Evolutionary conservation across 2,888 invertebrate species (phyloP), one percentile per base, ranked within the genome.

Genomic region (Dromius quadrimaculatus): DNA sequence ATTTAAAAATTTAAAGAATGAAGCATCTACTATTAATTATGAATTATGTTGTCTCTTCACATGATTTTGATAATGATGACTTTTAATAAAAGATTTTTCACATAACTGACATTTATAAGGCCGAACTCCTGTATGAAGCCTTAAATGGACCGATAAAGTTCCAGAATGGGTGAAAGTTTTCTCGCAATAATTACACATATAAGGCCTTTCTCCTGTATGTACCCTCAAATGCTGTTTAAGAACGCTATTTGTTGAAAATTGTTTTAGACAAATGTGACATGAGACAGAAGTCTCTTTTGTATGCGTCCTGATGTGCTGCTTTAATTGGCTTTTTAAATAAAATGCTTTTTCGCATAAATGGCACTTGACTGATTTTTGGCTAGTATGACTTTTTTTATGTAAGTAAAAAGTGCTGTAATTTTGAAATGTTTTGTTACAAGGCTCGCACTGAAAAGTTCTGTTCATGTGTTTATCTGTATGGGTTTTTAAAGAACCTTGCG

Each of bases 131-230:
- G 62, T 62, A 62, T 62, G 62, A 0, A 62, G 28, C 9, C 62
- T 22, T n/a, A 62, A 38, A 62, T 62, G 62, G 23, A 62, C 62
- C 0, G 41, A 41, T 8, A 62, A 41, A 1, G 62, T 62, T 15
- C 62, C 62, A 0, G 62, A 62, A 62, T 62, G 62, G 6, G 62
- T 19, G 41, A 62, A 62, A 41, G 41, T n/a, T 22, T 62, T 62
- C 9, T 62, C 41, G 20, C 62, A 62, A 34, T 36, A 45, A 28
- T 47, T 28, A 32, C 45, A 50, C 54, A 72, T 54, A 45, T 71
- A 75, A 1, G 74, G 74, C 36, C 71, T 69, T 32, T 75, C 74
- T 61, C 74, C 73, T 1, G 74, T 74, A 41, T 74, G 74, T 4
- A 63, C 63, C 3, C 74, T 62, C 64, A 73, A 72, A 64, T 75